phyloP scores from a whole-genome alignment of 2,888 invertebrate genomes.

The Nomada fabriciana region DNA sequence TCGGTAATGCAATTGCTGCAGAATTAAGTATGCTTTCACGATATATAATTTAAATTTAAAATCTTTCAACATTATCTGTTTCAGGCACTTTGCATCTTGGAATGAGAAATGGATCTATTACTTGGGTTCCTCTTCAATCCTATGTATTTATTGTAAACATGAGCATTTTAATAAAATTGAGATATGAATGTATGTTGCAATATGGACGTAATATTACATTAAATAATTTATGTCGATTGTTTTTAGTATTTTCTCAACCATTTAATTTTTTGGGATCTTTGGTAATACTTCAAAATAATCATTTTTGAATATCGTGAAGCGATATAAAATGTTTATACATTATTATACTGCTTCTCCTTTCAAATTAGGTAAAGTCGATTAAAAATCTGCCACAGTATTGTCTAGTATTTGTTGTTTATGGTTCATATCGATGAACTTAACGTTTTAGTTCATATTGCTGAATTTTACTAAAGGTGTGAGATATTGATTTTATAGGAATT shows the following conservation, averaged over 20 bases:
- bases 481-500: neutral
- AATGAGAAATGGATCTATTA: slow-evolving; percentile 42
- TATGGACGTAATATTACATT: slow-evolving; percentile 19
- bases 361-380: too few species aligned
- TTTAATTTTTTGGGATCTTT: neutral
- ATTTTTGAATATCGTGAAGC: neutral
- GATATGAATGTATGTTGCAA: slow-evolving; percentile 46
- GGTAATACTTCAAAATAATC: neutral
- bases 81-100: slow-evolving; percentile 42
- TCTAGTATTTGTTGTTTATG: neutral
- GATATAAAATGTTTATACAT: neutral
- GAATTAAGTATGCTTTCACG: neutral
- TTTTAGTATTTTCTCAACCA: neutral
- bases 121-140: slow-evolving; percentile 42
- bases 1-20: neutral
- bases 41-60: slow-evolving; percentile 26
- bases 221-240: slow-evolving; percentile 19
- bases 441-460: neutral
- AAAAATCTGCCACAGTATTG: too few species aligned
- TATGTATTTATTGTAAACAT: slow-evolving; percentile 61
- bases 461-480: neutral
- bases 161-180: slow-evolving; percentile 62
- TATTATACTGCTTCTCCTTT: neutral
- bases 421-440: neutral
- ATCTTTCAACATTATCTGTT: slow-evolving; percentile 43